These are phyloP conservation scores for Zhengitettix transpicula DNA, from an alignment of 2,888 invertebrate species.

Conservation along the genomic window DNA sequence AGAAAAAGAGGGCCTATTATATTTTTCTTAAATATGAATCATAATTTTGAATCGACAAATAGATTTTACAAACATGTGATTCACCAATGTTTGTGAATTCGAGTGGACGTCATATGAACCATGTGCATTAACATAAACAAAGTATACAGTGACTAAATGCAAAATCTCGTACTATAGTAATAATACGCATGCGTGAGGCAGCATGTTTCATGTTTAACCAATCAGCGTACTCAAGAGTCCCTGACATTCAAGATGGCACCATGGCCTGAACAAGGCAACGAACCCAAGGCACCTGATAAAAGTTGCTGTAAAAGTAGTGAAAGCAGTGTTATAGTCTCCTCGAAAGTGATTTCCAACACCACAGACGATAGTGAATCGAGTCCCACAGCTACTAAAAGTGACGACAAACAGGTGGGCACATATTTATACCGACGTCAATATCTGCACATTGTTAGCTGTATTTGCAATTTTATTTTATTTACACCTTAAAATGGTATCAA, in stretches of 20 bases:
- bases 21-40: no score
- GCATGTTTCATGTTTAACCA: slow-evolving; percentile 16
- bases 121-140: no score
- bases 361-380: slow-evolving; percentile 9
- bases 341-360: slow-evolving; percentile 8
- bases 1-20: no score
- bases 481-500: background rate
- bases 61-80: no score
- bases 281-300: slow-evolving; percentile 61
- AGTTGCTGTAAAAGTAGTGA: slow-evolving; percentile 26
- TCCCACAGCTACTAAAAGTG: slow-evolving; percentile 8
- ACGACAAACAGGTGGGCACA: slow-evolving; percentile 12
- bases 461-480: background rate
- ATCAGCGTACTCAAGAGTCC: slow-evolving; percentile 13
- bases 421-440: background rate
- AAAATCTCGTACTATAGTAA: background rate
- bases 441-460: background rate
- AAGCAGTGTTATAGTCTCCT: slow-evolving; percentile 5
- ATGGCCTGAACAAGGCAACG: slow-evolving; percentile 59
- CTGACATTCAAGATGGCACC: slow-evolving; percentile 48
- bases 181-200: slow-evolving; percentile 9
- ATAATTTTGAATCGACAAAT: no score
- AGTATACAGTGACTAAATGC: no score
- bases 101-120: no score
- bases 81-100: no score